Evolutionary conservation across 1,140 invertebrate species (phyloP), one percentile per base, ranked within the genome.

Genomic region (Orussus abietinus): DNA sequence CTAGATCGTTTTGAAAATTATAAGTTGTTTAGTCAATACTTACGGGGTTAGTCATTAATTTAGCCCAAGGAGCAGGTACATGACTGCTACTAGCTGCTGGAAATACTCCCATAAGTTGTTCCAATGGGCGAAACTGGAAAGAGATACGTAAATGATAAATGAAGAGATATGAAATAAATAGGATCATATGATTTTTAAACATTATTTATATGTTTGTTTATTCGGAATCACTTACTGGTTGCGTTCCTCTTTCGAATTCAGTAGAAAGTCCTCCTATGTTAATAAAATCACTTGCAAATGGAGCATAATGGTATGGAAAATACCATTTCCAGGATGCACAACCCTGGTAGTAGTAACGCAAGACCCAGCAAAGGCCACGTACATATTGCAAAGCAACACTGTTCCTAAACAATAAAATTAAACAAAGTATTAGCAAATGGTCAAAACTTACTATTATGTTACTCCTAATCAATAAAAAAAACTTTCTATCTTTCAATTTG

Each of bases 241-340:
- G 74, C 0, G 94, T 96, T 30, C 83, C 84, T 61, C 79, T 88
- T 58, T 92, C 87, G 75, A 99, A 99, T 57, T 86, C 78, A 1
- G 89, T 90, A 29, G 86, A 83, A 2, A 96, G 70, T 7, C 88
- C 84, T 34, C 80, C 81, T 25, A 99, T 90, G 62, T 97, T 92
- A 14, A 92, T 79, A 72, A 99, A 99, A 76, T 99, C 96, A 2
- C 95, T 98, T 3, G 97, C 96, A 77, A 99, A 99, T n/a, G 96
- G 96, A 2, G 97, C 96, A 79, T 99, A 99, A 74, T 99, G 96
- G 69, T 96, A 99, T 0, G 97, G 97, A 73, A 94, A 99, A 75
- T 97, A 99, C 97, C 97, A 99, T 70, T 96, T 92, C 97, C 97
- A 99, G 2, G 93, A 97, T 13, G 93, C 88, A 75, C 96, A 99